Base-by-base conservation (phyloP, 2,113 vertebrate species). In the Pavo muticus region DNA sequence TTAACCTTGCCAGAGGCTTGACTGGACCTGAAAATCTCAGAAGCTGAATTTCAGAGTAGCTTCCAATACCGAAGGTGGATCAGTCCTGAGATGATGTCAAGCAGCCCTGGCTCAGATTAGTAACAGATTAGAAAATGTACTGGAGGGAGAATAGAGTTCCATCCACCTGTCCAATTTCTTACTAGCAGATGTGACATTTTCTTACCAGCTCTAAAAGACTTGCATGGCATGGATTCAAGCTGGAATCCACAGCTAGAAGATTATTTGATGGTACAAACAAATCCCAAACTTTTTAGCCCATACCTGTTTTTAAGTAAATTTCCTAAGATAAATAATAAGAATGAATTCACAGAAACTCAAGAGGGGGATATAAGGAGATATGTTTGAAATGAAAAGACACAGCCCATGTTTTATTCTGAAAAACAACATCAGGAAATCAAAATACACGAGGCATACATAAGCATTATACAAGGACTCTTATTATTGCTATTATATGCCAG, bases 401-500 rank as follows among this genome's bases (percentile, higher is more conserved):
- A 37, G 10, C 29, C 17, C 42, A 68, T 23, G 11, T 87, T 90
- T 85, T 74, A 68, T 80, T 80, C 78, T 86, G 64, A 88, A 95
- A 89, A 90, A 71, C 35, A 64, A 14, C 32, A 80, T 56, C 47
- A 92, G 32, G 17, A 92, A 92, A 94, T 64, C 39, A 83, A 96
- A 96, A 93, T 52, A 78, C 13, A 23, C n/a, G 71, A 2, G 67
- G 42, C 45, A 77, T 76, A 63, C 5, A 65, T 44, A 64, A 92
- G 21, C 40, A 79, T 39, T 23, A 91, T 35, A 85, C 5, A 85
- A 56, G 35, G 79, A 85, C 47, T 57, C 64, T 69, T 82, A 92
- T 85, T 88, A 78, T 69, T 96, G 65, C 32, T 93, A 80, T 81
- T 78, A 63, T 86, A 87, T 21, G 40, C 74, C 68, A 90, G 89